Evolutionary conservation across 1,140 invertebrate genomes (phyloP), one percentile per base, ranked within the genome.

Genomic region (Bactericera cockerelli): DNA sequence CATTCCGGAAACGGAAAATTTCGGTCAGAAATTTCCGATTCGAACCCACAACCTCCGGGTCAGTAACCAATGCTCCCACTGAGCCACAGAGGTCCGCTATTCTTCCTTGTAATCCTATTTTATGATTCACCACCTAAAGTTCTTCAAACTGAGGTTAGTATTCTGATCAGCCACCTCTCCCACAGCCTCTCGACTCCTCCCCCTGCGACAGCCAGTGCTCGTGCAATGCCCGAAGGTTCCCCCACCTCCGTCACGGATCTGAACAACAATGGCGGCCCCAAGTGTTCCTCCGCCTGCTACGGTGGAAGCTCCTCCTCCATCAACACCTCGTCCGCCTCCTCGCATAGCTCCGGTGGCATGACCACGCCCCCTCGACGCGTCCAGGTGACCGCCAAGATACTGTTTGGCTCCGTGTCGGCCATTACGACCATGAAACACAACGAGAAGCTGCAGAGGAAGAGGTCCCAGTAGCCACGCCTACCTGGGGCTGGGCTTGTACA

Each of bases 391-490:
- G 86, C 87, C 65, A 89, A 89, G 75, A 83, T 89, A 58, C 77
- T 90, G 63, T 89, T 89, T 70, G 86, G 87, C 21, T 87, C 85
- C 39, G 86, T 88, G 66, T 80, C 81, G 61, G 84, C 86, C 66
- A 89, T 90, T 70, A 86, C 87, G 68, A 83, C 82, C 68, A 78
- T 89, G 69, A 86, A 87, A 71, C 82, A 86, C 65, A 82, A 85
- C 65, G 85, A 88, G 70, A 83, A 84, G 75, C 75, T 80, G 54
- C 78, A 81, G 59, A 77, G 81, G 63, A 74, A 69, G 26, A 57
- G 64, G 24, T 62, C 64, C 1, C 64, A 67, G 59, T 66, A 55
- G 58, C 42, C 4, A 49, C 22, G n/a, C 4, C 42, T 4, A 16
- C 22, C 42, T 8, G 8, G 22, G 42, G 42, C 42, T 4, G n/a